Conservation (phyloP, 1,140 invertebrate genomes). For the Parapsyche elsis region DNA sequence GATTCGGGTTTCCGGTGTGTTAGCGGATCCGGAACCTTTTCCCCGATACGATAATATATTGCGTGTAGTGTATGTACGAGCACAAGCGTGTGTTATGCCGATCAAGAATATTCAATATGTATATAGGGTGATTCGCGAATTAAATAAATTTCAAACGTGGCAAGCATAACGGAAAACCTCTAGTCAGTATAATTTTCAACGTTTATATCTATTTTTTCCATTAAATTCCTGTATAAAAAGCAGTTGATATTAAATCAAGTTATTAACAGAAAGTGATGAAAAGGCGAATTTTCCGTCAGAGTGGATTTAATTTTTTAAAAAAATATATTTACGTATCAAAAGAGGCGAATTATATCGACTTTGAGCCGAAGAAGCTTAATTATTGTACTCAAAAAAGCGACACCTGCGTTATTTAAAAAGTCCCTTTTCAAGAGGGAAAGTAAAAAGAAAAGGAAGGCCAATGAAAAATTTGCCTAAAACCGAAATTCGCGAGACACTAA, state of each 20-base stretch:
- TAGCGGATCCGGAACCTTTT: neutral
- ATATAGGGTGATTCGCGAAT: neutral
- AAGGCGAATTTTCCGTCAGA: neutral
- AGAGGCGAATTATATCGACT: constrained; percentile 16
- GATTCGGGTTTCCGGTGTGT: neutral
- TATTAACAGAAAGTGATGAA: neutral
- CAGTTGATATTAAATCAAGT: no score
- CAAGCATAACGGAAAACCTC: neutral
- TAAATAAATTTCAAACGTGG: neutral
- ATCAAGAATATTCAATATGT: neutral
- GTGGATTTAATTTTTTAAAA: neutral
- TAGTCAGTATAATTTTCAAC: no score
- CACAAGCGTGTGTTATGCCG: neutral
- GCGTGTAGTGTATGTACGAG: no score
- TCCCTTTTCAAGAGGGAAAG: constrained; percentile 6
- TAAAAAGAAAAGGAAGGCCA: neutral
- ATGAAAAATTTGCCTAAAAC: neutral
- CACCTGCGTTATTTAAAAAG: constrained; percentile 10
- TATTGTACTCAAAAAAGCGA: constrained; percentile 1
- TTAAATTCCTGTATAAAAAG: no score
- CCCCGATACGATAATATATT: no score
- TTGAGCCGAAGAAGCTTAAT: constrained; percentile 7
- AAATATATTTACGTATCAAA: constrained; percentile 6
- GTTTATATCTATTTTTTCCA: no score
- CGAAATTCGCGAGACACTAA: constrained; percentile 13